Percentiles rank a stretch among this genome's conserved stretches.
These are phyloP conservation scores for Myotis daubentonii DNA, from an alignment of 2,797 vertebrate genomes.

Conservation along the genomic window DNA sequence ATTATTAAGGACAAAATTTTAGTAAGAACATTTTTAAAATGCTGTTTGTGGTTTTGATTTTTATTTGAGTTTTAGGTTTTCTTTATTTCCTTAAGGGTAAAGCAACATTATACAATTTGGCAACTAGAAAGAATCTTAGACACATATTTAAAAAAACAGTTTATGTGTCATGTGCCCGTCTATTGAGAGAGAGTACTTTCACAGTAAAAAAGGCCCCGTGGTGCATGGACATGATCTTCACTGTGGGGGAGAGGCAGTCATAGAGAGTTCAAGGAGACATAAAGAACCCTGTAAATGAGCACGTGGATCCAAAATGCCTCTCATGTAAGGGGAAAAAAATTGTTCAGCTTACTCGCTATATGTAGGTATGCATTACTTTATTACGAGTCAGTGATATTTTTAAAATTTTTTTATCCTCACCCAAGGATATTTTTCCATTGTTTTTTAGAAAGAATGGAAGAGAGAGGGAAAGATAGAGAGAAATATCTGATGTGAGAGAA, in stretches of 20 bases:
- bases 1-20: slow-evolving; percentile 39
- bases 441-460: too few relatives aligned
- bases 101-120: background rate
- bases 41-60: background rate
- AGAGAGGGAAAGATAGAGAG: too few relatives aligned
- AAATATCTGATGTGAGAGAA: too few relatives aligned
- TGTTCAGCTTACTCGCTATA: background rate
- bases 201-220: background rate
- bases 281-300: background rate
- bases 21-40: background rate
- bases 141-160: background rate
- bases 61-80: slow-evolving; percentile 16
- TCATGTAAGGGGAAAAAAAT: background rate
- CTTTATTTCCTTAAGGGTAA: background rate
- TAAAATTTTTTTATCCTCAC: too few relatives aligned
- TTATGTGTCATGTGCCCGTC: background rate
- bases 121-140: background rate
- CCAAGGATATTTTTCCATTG: too few relatives aligned
- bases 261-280: background rate
- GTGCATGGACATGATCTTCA: background rate
- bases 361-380: background rate
- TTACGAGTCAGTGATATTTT: background rate
- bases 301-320: background rate
- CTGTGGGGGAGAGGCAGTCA: background rate
- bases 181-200: background rate